Evolutionary conservation across 2,888 invertebrate species (phyloP).

Genomic region (Epicampocera succincta): DNA sequence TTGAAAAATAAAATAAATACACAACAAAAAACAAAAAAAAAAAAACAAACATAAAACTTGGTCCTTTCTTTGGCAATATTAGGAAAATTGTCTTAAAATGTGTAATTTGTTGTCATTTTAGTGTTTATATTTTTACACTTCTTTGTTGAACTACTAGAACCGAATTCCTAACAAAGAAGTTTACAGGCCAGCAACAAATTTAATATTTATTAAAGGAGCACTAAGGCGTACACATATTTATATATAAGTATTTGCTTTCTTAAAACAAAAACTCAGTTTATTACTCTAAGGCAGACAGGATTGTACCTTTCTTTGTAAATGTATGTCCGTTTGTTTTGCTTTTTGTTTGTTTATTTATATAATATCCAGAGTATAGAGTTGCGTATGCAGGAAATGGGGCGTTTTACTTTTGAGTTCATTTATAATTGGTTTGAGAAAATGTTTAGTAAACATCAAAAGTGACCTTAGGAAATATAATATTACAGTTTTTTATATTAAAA

Average conservation of each 20-base stretch:
- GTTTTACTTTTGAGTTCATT: background rate
- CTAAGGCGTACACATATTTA: conserved; percentile 12
- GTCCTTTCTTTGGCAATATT: conserved; percentile 33
- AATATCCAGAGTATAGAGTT: background rate
- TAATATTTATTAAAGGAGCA: conserved; percentile 60
- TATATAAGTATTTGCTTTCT: conserved; percentile 33
- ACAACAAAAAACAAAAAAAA: background rate
- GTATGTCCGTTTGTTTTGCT: background rate
- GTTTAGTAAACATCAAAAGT: background rate
- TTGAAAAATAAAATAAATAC: conserved; percentile 7
- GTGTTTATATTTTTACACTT: conserved; percentile 16
- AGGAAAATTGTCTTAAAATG: conserved; percentile 44
- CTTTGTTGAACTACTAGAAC: conserved; percentile 27
- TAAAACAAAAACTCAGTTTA: conserved; percentile 10
- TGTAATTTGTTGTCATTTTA: conserved; percentile 50
- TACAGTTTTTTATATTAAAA: too few relatives aligned
- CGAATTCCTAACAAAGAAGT: background rate
- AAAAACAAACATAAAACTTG: conserved; percentile 46
- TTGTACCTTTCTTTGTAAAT: background rate
- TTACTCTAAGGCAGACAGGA: background rate
- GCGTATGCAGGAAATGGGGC: background rate
- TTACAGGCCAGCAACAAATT: conserved; percentile 39
- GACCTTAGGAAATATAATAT: background rate
- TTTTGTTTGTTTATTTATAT: background rate
- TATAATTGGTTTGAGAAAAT: background rate